Conservation (phyloP, 2,797 vertebrate species). For the Denticeps clupeoides region DNA sequence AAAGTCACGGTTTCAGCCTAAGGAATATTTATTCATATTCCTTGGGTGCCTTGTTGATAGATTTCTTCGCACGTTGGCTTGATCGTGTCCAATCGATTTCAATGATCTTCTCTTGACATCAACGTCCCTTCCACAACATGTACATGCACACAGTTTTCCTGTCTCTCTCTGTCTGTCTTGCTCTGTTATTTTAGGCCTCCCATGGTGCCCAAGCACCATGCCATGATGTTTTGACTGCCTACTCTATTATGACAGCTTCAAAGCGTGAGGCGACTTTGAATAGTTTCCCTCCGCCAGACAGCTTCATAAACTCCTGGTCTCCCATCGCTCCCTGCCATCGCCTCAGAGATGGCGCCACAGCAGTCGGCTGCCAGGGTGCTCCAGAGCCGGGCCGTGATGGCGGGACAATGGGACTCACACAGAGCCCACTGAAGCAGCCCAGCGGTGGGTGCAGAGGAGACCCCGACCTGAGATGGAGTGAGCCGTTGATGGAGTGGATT, state of each 20-base stretch:
- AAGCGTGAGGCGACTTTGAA: slow-evolving; percentile 26
- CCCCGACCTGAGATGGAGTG: too few species aligned
- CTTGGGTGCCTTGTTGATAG: too few species aligned
- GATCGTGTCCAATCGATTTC: too few species aligned
- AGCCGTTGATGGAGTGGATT: too few species aligned
- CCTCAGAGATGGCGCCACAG: neutral
- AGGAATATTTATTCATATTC: too few species aligned
- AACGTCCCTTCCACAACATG: slow-evolving; percentile 4
- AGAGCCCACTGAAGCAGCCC: too few species aligned
- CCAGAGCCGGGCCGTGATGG: too few species aligned
- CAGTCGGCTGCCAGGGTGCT: neutral
- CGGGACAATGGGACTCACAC: too few species aligned
- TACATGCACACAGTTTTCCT: slow-evolving; percentile 12
- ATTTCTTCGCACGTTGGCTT: too few species aligned
- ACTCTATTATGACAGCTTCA: slow-evolving; percentile 32
- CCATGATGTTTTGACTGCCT: slow-evolving; percentile 31
- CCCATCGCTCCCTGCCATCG: slow-evolving; percentile 2
- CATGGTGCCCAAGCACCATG: slow-evolving; percentile 25
- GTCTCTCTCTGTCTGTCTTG: slow-evolving; percentile 1
- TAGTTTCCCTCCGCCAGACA: slow-evolving; percentile 35
- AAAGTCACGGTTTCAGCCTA: too few species aligned
- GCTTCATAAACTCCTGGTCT: slow-evolving; percentile 39
- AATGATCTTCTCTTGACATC: too few species aligned
- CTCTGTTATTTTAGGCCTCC: slow-evolving; percentile 19
- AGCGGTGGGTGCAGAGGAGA: too few species aligned